Evolutionary conservation across 2,113 vertebrate species (phyloP), one percentile per base, ranked within the genome.

Genomic region (Dipodomys spectabilis): DNA sequence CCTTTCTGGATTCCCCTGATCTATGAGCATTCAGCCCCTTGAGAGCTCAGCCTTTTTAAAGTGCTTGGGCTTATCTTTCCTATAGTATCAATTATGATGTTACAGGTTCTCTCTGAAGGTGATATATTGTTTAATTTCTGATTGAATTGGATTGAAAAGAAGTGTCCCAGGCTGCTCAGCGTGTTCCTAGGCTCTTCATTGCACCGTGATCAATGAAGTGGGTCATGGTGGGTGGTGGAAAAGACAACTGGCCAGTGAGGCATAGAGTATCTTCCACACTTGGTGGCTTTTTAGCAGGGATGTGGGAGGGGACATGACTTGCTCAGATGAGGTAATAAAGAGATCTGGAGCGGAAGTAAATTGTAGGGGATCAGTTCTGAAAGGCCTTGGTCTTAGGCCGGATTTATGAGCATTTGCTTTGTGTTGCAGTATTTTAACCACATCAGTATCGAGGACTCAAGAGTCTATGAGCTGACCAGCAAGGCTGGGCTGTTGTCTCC

Each of bases 361-460:
- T 7, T 75, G 60, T 39, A 23, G 72, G 68, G 49, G 15, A n/a
- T 27, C 5, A 7, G 49, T 27, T 35, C 2, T 10, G 4, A 3
- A 19, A 39, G 82, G 65, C n/a, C 0, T 11, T 9, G 1, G 62
- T 12, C 4, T 57, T 74, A 45, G 1, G 0, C 9, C 15, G 87
- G 71, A 78, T 57, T 94, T 39, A 93, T 4, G 32, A 82, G 57
- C 0, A 0, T 95, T 65, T 30, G 8, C 87, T 98, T 98, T 97
- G 22, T 95, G 92, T 98, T 94, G 67, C 97, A 99, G 99, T 99
- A 99, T 99, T 99, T 99, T 98, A 99, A 99, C 99, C 99, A 99
- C 98, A 99, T 99, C 99, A 99, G 98, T 99, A 99, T 99, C 98
- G 99, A 99, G 98, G 99, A 99, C 97, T 99, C 99, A 0, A 98